Evolutionary conservation across 2,888 invertebrate genomes (phyloP), one percentile per base, ranked within the genome.

Genomic region (Disparrhopalites patrizii): DNA sequence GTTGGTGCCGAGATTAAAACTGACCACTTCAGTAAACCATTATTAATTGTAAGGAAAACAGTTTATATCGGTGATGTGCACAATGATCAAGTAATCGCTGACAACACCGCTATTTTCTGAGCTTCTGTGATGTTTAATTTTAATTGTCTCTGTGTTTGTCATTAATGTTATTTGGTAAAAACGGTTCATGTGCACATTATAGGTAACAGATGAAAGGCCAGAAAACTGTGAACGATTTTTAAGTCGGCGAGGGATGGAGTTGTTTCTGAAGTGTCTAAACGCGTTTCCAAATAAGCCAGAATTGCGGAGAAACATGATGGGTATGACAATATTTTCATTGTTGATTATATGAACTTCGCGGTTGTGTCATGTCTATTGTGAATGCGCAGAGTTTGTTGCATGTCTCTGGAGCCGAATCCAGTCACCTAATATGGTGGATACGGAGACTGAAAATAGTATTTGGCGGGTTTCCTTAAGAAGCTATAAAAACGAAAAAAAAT

Each of bases 291-390:
- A 91, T 74, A 91, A 90, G 77, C 91, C 91, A 70, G 95, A 96
- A 78, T 80, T 98, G 47, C 82, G 97, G 54, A 83, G 97, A 55
- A 98, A 98, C 79, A 98, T 98, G 97, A 96, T 98, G 96, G 98
- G 97, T 71, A 57, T 36, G 25, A 27, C 20, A 57, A 47, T 1
- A 20, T 20, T 25, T 5, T 8, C 8, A 54, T 43, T 20, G 38
- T 23, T 23, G 40, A 40, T 38, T 20, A 28, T 18, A 50, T 50
- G 25, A 47, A 31, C 25, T 18, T 27, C 5, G 2, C 25, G 4
- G 20, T 28, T n/a, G n/a, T n/a, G n/a, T n/a, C n/a, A n/a, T n/a
- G n/a, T n/a, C n/a, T n/a, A n/a, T n/a, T n/a, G n/a, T n/a, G n/a
- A n/a, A n/a, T n/a, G n/a, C n/a, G n/a, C n/a, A n/a, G n/a, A n/a